Conservation (phyloP, 2,888 invertebrate species). For the Diarsia brunnea region DNA sequence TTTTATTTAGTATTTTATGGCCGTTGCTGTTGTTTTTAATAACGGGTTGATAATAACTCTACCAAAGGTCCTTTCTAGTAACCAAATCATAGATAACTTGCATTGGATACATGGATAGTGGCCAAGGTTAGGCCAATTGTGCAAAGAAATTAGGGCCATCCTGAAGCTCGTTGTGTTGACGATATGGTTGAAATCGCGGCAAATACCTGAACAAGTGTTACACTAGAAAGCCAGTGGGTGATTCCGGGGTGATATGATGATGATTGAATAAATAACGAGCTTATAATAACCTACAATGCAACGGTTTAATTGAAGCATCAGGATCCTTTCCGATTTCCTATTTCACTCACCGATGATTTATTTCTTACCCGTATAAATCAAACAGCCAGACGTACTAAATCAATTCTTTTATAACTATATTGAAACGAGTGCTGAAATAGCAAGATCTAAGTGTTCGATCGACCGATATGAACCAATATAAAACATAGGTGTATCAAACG, state of each 20-base stretch:
- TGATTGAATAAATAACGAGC: no score
- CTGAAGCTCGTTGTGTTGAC: no score
- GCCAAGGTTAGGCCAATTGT: no score
- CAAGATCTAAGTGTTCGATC: slow-evolving; percentile 1
- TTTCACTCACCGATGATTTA: neutral
- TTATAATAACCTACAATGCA: no score
- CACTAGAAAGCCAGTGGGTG: no score
- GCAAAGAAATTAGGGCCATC: no score
- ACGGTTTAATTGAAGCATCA: neutral
- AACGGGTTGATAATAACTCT: neutral
- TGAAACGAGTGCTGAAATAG: slow-evolving; percentile 19
- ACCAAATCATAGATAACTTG: neutral
- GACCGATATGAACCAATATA: slow-evolving; percentile 33
- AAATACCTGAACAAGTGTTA: no score
- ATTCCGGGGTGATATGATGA: no score
- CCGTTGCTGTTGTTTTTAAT: neutral
- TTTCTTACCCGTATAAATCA: slow-evolving; percentile 1
- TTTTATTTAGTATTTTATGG: neutral
- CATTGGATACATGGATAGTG: neutral
- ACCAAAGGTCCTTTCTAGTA: neutral
- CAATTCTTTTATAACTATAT: slow-evolving; percentile 26
- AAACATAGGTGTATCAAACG: slow-evolving; percentile 22
- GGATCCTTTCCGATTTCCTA: neutral
- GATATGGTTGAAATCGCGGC: no score
- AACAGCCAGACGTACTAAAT: slow-evolving; percentile 4